These are phyloP conservation scores for Palloptera scutellata DNA, from an alignment of 2,888 invertebrate species.

Conservation along the genomic window DNA sequence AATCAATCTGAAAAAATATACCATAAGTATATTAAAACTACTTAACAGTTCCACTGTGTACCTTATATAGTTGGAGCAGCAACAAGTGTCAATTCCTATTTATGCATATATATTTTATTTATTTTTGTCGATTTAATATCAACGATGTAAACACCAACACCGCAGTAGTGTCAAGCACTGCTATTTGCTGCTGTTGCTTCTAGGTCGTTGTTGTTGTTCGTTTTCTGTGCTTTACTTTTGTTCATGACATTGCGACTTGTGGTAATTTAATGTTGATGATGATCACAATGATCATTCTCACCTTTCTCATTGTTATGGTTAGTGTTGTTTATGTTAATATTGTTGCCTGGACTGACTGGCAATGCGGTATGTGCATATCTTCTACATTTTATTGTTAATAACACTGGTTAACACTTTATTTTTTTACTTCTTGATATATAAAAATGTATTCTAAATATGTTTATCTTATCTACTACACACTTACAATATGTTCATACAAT, in stretches of 20 bases:
- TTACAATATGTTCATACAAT: too few relatives aligned
- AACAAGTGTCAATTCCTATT: too few relatives aligned
- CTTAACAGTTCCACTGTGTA: neutral
- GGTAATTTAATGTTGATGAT: constrained; percentile 60
- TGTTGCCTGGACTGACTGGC: neutral
- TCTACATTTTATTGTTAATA: constrained; percentile 17
- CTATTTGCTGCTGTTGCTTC: neutral
- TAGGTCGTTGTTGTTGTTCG: constrained; percentile 2
- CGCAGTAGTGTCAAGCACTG: neutral
- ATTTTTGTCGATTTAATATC: neutral
- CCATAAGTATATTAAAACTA: too few relatives aligned
- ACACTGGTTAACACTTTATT: too few relatives aligned
- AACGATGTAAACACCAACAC: constrained; percentile 6
- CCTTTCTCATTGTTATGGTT: constrained; percentile 21
- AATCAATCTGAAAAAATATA: too few relatives aligned
- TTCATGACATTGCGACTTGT: constrained; percentile 48
- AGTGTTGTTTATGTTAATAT: constrained; percentile 17
- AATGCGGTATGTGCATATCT: constrained; percentile 14
- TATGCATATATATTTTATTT: neutral
- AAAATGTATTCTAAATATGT: too few relatives aligned
- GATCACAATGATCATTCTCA: constrained; percentile 35
- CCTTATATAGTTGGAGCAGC: too few relatives aligned
- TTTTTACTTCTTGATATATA: too few relatives aligned
- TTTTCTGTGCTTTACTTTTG: constrained; percentile 12
- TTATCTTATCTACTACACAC: too few relatives aligned